These are phyloP conservation scores for Erebia ligea DNA, from an alignment of 2,888 invertebrate species.

Conservation along the genomic window DNA sequence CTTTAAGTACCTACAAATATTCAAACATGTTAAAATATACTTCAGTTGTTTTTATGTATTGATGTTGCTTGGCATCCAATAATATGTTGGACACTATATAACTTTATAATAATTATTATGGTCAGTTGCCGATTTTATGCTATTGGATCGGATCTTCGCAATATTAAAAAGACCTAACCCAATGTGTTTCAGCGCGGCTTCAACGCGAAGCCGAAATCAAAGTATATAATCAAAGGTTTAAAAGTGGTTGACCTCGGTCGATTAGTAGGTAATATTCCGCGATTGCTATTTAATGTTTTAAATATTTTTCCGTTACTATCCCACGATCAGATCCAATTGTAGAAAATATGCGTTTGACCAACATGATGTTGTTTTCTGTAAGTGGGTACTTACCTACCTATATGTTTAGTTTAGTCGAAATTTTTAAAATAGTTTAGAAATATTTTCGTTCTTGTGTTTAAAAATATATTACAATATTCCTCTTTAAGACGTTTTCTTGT, in stretches of 20 bases:
- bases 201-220: neutral
- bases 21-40: constrained; percentile 51
- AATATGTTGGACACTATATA: constrained; percentile 70
- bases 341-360: constrained; percentile 11
- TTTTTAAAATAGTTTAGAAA: constrained; percentile 77
- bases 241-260: too few species aligned
- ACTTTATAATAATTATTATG: neutral
- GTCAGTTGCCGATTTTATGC: neutral
- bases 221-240: too few species aligned
- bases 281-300: neutral
- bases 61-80: constrained; percentile 80
- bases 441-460: constrained; percentile 67
- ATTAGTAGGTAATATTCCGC: too few species aligned
- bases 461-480: constrained; percentile 66
- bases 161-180: neutral
- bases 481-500: constrained; percentile 69
- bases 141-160: neutral
- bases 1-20: constrained; percentile 55
- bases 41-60: constrained; percentile 71
- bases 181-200: neutral
- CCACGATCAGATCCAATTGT: neutral
- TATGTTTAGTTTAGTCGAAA: constrained; percentile 74
- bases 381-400: too few species aligned
- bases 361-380: constrained; percentile 59
- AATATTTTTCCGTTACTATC: neutral